Conservation (phyloP, 2,797 vertebrate genomes). For the Sciurus carolinensis region DNA sequence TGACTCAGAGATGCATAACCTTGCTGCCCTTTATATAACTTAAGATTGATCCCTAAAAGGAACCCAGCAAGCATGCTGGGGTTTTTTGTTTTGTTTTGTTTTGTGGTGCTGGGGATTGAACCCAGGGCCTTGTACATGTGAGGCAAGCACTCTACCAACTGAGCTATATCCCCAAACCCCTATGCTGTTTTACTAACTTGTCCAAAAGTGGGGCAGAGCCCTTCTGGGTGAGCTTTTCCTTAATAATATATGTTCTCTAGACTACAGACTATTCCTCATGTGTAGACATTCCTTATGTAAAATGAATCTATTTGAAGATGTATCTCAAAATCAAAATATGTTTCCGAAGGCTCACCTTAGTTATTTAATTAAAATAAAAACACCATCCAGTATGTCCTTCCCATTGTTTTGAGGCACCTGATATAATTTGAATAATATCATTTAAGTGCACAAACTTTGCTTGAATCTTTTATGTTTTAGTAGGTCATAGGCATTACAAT, state of each 20-base stretch:
- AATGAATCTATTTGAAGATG: not conserved
- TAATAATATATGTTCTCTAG: not conserved
- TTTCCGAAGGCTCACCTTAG: not conserved
- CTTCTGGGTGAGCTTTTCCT: not conserved
- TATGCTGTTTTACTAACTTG: not conserved
- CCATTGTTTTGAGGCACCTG: slow-evolving; percentile 58
- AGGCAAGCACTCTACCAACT: too few species aligned
- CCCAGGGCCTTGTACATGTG: too few species aligned
- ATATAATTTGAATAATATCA: slow-evolving; percentile 44
- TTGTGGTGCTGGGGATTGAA: too few species aligned
- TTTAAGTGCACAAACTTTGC: slow-evolving; percentile 29
- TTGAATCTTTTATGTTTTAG: slow-evolving; percentile 24
- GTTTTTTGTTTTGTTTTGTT: too few species aligned
- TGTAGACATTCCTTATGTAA: not conserved
- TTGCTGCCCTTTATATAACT: not conserved
- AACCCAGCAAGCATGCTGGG: not conserved
- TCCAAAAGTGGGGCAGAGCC: not conserved
- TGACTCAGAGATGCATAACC: not conserved
- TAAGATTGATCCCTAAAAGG: not conserved
- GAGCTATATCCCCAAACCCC: too few species aligned
- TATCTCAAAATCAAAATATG: not conserved
- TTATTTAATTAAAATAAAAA: slow-evolving; percentile 18
- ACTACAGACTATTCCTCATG: not conserved
- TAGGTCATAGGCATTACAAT: not conserved
- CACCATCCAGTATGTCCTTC: not conserved